Evolutionary conservation across 2,797 vertebrate species (phyloP), one percentile per base, ranked within the genome.

Genomic region (Chaetophractus vellerosus): DNA sequence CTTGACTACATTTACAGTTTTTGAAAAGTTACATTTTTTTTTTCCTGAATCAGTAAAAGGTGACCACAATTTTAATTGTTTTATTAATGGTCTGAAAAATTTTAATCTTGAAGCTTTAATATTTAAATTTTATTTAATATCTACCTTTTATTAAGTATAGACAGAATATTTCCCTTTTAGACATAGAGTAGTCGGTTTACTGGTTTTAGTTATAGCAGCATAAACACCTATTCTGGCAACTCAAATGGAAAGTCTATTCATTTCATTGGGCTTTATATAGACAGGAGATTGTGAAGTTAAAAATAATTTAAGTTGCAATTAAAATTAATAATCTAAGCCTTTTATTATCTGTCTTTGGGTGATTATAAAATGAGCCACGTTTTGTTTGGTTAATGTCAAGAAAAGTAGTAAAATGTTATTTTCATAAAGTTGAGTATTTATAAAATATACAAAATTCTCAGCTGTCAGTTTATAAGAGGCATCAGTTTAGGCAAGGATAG

Each of bases 261-360:
- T 90, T 78, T 93, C 31, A 52, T 41, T 75, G 57, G 66, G 45
- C 63, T 61, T 9, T 63, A 26, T 14, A 26, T 36, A 81, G 23
- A 8, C 33, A 76, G 45, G 74, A 94, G 41, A 41, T 50, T 64
- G 16, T 71, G 33, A 23, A 14, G 63, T 19, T 74, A 72, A 68
- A 82, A 94, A n/a, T 36, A 50, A 71, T 79, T 83, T 14, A 86
- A 90, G 3, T 85, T 87, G 16, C 93, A 85, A 36, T 61, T 2
- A 81, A 55, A 69, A 50, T 68, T 85, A 69, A 57, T 82, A 83
- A 64, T 23, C 11, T 33, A 36, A 71, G 10, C 59, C 45, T 93
- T 91, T 61, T 91, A 78, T 59, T 19, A 69, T 80, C 45, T 71
- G 5, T 63, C 36, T 63, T 82, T 79, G 52, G 50, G 45, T 79